Base-by-base conservation (phyloP, 2,888 invertebrate species). In the Acanthoscelides obtectus region DNA sequence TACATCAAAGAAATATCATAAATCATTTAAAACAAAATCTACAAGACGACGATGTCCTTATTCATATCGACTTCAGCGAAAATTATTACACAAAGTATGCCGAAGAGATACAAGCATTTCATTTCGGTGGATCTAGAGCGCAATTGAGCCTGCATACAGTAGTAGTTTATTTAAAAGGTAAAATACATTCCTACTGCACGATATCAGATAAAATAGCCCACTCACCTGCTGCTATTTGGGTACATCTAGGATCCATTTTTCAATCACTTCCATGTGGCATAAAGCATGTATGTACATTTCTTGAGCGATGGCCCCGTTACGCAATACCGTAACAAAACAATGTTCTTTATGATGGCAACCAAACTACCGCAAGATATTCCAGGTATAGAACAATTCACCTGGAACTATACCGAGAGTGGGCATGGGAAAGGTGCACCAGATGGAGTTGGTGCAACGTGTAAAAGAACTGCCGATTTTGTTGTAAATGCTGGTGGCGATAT, bases 31-130 rank as follows among this genome's bases (percentile, higher is more conserved):
- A 76, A 64, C 22, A 27, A 21, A 70, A 21, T 22, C 66, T 76
- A 19, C 22, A 67, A n/a, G 72, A 72, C 22, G 67, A 75, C 0
- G 75, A 77, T 45, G 72, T 70, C 17, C 21, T 77, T 17, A 70
- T 77, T 20, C 77, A 77, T 66, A 69, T 77, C 20, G 77, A 77
- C 63, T 77, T 77, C 69, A 71, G 71, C 20, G 77, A 74, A 68
- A 77, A 77, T 71, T 74, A 75, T 65, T 20, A 0, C 12, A 72
- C 72, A 3, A 77, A 77, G 67, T 77, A 75, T 66, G 25, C 71
- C 0, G 66, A 71, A 72, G 76, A 77, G 69, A 71, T 76, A 20
- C 75, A 77, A 64, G 64, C 74, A 0, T 76, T 74, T 22, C 77
- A 77, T 75, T 75, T 77, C 22, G 75, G 77, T 17, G 77, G 77